These are phyloP conservation scores for Eleginops maclovinus DNA, from an alignment of 2,113 vertebrate species.

Conservation along the genomic window DNA sequence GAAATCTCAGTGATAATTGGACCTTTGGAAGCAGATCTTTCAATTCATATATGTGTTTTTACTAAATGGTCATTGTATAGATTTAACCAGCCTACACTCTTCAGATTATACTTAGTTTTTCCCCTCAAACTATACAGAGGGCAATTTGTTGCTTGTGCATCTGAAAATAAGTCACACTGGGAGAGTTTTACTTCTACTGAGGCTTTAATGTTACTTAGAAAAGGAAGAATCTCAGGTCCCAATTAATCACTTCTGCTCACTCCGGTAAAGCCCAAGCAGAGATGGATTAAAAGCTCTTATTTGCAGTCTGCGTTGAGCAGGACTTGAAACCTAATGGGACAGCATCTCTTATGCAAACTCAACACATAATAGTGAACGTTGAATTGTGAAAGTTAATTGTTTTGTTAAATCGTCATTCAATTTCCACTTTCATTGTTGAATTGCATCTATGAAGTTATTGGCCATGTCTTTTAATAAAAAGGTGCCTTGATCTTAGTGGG, in stretches of 20 bases:
- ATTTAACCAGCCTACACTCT: slow-evolving; percentile 21
- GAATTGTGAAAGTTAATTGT: too few relatives aligned
- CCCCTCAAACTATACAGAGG: neutral
- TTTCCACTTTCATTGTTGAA: neutral
- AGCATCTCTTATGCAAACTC: slow-evolving; percentile 16
- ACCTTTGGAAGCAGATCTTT: neutral
- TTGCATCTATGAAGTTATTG: neutral
- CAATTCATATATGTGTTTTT: slow-evolving; percentile 41
- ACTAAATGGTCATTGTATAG: slow-evolving; percentile 2
- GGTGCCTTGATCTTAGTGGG: neutral
- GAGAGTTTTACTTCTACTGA: slow-evolving; percentile 10
- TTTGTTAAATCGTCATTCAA: slow-evolving; percentile 2
- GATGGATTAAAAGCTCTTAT: slow-evolving; percentile 40
- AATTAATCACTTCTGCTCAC: slow-evolving; percentile 32
- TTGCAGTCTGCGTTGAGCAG: slow-evolving; percentile 14
- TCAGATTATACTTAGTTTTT: slow-evolving; percentile 8
- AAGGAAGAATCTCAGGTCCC: slow-evolving; percentile 14
- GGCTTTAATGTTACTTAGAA: slow-evolving; percentile 32
- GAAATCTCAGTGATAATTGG: slow-evolving; percentile 49
- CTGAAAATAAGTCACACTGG: slow-evolving; percentile 20
- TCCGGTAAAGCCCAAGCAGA: slow-evolving; percentile 13
- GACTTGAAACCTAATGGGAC: slow-evolving; percentile 30
- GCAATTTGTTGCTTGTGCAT: slow-evolving; percentile 29
- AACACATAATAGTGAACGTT: neutral
- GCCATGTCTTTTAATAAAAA: too few relatives aligned